Evolutionary conservation across 2,888 invertebrate species (phyloP).

Genomic region (Agonum fuliginosum): DNA sequence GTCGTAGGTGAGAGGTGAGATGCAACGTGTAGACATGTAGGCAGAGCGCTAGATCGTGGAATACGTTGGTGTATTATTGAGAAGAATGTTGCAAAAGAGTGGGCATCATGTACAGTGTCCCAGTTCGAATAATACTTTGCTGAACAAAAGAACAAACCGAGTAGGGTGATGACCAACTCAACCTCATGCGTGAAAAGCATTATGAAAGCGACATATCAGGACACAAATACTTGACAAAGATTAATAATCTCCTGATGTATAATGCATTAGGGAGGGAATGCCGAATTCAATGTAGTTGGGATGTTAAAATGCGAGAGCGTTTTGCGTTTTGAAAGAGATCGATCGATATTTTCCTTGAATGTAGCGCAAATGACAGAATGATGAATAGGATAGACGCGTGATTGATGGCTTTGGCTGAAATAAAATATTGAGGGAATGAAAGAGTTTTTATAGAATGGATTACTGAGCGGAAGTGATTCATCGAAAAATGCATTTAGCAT

Average conservation of each 20-base stretch:
- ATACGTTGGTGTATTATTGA: too few relatives aligned
- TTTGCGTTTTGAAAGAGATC: background rate
- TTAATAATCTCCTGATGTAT: slow-evolving; percentile 19
- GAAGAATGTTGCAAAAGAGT: too few relatives aligned
- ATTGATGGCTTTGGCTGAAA: background rate
- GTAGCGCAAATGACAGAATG: slow-evolving; percentile 17
- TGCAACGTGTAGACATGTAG: too few relatives aligned
- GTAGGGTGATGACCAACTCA: background rate
- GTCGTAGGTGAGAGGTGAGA: too few relatives aligned
- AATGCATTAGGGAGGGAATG: slow-evolving; percentile 17
- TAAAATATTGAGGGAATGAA: background rate
- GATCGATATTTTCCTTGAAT: slow-evolving; percentile 1
- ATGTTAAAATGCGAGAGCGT: background rate
- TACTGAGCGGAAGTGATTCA: too few relatives aligned
- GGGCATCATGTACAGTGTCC: too few relatives aligned
- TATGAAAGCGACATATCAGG: background rate
- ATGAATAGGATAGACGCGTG: slow-evolving; percentile 19
- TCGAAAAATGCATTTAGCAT: too few relatives aligned
- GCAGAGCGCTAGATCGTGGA: too few relatives aligned
- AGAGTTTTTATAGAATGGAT: too few relatives aligned
- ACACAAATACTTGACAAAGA: slow-evolving; percentile 6
- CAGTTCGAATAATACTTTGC: too few relatives aligned
- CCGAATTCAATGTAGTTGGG: background rate
- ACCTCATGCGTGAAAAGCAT: background rate
- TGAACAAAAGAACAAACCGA: background rate